Conservation (phyloP, 2,797 vertebrate species). For the Prunella strophiata region DNA sequence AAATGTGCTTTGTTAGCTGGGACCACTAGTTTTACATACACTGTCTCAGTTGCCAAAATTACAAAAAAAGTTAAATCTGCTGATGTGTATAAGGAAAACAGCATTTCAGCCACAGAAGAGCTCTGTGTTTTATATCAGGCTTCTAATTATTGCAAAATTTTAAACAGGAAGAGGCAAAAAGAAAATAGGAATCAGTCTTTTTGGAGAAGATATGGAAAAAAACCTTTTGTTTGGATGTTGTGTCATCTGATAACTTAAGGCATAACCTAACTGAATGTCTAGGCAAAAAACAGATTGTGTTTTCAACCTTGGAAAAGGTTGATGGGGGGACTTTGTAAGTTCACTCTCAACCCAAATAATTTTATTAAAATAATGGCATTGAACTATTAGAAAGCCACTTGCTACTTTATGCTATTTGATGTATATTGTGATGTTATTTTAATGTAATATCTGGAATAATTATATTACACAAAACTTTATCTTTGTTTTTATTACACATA, state of each 20-base stretch:
- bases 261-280: neutral
- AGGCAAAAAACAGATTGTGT: fast-evolving
- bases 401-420: neutral
- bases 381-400: neutral
- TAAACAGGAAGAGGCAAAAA: neutral
- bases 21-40: neutral
- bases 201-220: neutral
- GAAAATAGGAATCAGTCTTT: neutral
- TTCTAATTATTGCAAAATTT: neutral
- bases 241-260: neutral
- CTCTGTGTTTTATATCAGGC: neutral
- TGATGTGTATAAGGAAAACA: neutral
- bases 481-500: neutral
- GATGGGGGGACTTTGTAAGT: neutral
- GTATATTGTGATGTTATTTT: neutral
- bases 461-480: neutral
- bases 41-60: neutral
- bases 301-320: neutral
- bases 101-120: neutral
- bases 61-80: neutral
- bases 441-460: neutral
- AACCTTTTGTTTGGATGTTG: neutral
- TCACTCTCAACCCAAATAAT: neutral
- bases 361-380: neutral
- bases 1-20: neutral